Base-by-base conservation (phyloP, 2,888 invertebrate species). In the Archaeoteleia sp. region DNA sequence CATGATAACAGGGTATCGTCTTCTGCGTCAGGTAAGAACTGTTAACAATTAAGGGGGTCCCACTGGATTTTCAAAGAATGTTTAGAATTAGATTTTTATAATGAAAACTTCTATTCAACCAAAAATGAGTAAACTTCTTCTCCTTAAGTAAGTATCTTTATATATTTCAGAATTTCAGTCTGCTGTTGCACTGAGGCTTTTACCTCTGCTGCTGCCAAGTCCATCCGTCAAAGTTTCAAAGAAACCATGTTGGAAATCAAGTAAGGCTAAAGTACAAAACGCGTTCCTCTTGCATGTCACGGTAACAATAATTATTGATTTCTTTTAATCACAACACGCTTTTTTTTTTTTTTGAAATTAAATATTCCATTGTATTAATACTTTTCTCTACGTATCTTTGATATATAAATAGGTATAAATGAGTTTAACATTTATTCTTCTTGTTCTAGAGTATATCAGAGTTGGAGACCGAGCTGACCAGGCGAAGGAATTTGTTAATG, bases 271-370 rank as follows among this genome's bases (percentile, higher is more conserved):
- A 35, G 55, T 55, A 1, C 68, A 68, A 12, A 35, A 48, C 30
- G 48, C 43, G 2, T 70, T 69, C 61, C 13, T 65, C 10, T 43
- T 63, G 10, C 39, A 65, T 37, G 60, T 61, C 15, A 61, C 54
- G 25, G 61, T 69, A 65, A 30, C 15, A 13, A 37, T 30, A 30
- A 20, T 6, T n/a, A n/a, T n/a, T n/a, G n/a, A n/a, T n/a, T n/a
- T n/a, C n/a, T n/a, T n/a, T n/a, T n/a, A n/a, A n/a, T n/a, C n/a
- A n/a, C n/a, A n/a, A n/a, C n/a, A n/a, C n/a, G n/a, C n/a, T n/a
- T n/a, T n/a, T n/a, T n/a, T n/a, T n/a, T n/a, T n/a, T n/a, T n/a
- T n/a, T n/a, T n/a, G n/a, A n/a, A n/a, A n/a, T n/a, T n/a, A n/a
- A n/a, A n/a, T n/a, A n/a, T n/a, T n/a, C n/a, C n/a, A n/a, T n/a